phyloP scores from a whole-genome alignment of 1,140 invertebrate species.

The Magallana angulata region DNA sequence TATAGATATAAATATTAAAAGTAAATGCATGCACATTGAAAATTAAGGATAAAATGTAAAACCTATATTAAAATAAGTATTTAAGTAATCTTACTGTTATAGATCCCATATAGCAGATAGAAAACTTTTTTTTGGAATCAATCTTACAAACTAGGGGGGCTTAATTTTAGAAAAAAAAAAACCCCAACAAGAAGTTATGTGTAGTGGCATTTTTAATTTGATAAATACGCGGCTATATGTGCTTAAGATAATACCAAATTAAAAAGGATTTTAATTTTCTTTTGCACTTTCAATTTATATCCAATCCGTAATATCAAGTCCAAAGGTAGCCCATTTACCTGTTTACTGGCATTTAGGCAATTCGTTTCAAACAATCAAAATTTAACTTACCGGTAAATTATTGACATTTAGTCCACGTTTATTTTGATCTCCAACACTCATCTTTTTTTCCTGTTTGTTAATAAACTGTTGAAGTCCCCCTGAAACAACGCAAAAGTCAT shows the following conservation, averaged over 20 bases:
- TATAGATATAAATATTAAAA: no score
- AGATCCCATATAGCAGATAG: no score
- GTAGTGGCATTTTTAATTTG: no score
- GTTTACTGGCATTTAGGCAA: no score
- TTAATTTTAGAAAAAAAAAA: no score
- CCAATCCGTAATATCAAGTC: neutral
- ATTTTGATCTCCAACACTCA: neutral
- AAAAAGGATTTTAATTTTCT: neutral
- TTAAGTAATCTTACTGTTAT: no score
- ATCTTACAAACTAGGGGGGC: no score
- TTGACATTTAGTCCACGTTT: conserved; percentile 57
- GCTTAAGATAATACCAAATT: neutral
- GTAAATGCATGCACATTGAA: no score
- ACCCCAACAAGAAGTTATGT: no score
- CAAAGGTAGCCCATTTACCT: neutral
- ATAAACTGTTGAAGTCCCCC: conserved; percentile 73
- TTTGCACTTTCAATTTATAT: neutral
- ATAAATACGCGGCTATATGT: neutral
- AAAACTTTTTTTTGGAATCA: no score
- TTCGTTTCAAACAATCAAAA: neutral
- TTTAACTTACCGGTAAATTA: conserved; percentile 68
- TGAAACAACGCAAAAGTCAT: conserved; percentile 61
- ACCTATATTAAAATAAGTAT: no score
- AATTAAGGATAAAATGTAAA: no score
- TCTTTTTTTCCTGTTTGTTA: conserved; percentile 61